Percentiles rank a stretch among this genome's conserved stretches.
These are phyloP conservation scores for Corvus moneduloides DNA, from an alignment of 2,113 vertebrate species.

Conservation along the genomic window DNA sequence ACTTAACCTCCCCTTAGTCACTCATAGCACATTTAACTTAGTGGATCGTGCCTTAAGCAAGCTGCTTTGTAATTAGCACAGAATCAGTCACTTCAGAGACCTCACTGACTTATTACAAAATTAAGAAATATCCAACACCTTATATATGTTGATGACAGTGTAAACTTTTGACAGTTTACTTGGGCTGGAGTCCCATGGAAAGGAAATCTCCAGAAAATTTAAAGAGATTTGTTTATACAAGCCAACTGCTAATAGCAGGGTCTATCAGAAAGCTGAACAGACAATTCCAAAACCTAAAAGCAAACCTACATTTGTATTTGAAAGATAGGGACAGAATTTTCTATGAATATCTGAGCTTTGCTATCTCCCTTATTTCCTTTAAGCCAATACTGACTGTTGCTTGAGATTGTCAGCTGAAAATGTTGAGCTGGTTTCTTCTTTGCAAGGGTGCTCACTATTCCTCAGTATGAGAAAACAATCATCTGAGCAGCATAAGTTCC, in stretches of 20 bases:
- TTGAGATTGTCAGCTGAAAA: not conserved
- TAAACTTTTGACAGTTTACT: not conserved
- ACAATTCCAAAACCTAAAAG: not conserved
- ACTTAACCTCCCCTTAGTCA: not conserved
- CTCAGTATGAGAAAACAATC: not conserved
- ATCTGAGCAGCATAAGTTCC: not conserved
- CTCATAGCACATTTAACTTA: not conserved
- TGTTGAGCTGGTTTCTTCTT: not conserved
- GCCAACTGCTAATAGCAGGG: not conserved
- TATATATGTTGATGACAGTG: not conserved
- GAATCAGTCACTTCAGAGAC: not conserved
- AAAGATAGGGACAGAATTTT: not conserved
- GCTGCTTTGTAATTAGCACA: not conserved
- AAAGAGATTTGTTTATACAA: not conserved
- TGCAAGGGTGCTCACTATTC: not conserved
- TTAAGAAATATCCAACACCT: not conserved
- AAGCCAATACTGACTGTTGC: not conserved
- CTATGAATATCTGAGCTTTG: not conserved
- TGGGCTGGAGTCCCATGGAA: not conserved
- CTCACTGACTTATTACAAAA: not conserved
- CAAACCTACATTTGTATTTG: not conserved
- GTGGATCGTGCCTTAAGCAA: not conserved
- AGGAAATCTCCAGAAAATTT: not conserved
- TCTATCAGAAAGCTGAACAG: not conserved
- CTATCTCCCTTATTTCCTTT: not conserved